Conservation (phyloP, 1,140 invertebrate species). For the Pentalonia nigronervosa region DNA sequence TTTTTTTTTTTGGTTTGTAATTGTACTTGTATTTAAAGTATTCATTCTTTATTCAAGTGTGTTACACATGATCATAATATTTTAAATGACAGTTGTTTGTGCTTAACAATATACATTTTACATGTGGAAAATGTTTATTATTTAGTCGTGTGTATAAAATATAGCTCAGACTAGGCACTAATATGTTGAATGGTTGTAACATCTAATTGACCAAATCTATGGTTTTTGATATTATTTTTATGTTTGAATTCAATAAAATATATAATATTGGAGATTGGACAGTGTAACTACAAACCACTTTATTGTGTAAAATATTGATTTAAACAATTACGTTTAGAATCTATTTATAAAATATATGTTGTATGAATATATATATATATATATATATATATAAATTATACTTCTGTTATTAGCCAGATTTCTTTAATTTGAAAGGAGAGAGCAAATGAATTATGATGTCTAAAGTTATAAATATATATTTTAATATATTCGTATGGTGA, state of each 20-base stretch:
- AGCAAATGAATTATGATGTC: neutral
- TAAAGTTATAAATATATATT: neutral
- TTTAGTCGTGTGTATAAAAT: neutral
- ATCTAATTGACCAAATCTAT: neutral
- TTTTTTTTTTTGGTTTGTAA: neutral
- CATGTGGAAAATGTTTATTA: neutral
- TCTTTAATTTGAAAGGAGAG: slow-evolving; percentile 25
- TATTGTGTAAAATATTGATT: neutral
- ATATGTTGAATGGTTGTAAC: neutral
- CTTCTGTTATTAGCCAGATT: neutral
- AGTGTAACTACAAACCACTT: neutral
- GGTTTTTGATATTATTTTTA: neutral
- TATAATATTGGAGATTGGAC: neutral
- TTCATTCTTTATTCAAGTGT: neutral
- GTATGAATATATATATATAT: neutral
- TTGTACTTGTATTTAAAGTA: neutral
- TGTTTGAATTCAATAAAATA: neutral
- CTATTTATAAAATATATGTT: neutral
- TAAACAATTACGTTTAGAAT: neutral
- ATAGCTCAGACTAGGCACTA: neutral
- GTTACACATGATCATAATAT: neutral
- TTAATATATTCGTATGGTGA: neutral
- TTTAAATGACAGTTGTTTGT: neutral
- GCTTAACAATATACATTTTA: neutral
- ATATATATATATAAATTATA: neutral